Base-by-base conservation (phyloP, 2,113 vertebrate genomes). In the Myotis davidii region DNA sequence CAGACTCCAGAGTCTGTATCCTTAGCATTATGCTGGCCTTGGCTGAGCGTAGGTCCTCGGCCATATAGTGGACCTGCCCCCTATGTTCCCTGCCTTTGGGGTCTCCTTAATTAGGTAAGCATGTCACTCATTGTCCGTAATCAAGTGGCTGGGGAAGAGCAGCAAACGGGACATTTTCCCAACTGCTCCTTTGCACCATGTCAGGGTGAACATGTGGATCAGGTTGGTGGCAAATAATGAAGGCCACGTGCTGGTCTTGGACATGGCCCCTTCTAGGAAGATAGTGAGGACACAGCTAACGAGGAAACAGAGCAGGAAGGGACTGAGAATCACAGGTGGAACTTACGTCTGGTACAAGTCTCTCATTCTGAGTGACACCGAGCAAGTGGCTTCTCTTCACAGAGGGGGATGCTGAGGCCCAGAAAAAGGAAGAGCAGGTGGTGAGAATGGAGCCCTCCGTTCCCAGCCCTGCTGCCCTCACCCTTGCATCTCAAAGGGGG, bases 1-100 rank as follows among this genome's bases (percentile, higher is more conserved):
- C 6, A 5, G 45, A 91, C 21, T 34, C 23, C 34, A 52, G 32
- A 52, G 54, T 34, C 32, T 74, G 5, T 4, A 27, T 9, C 5
- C 27, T 8, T 10, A 79, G 85, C 0, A 0, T 50, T 9, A 17
- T 8, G 83, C 82, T 54, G 39, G 84, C 18, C 29, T 4, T 29
- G 77, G 42, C 78, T 29, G 9, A 8, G 18, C 42, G 7, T 2
- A 16, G 45, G 16, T 32, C 85, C 84, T 67, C 17, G 21, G 69
- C 7, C 18, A 3, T 0, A n/a, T 8, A 14, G 21, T 8, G 5
- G 18, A 10, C 17, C 20, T 17, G 0, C 10, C 52, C 48, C 45
- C 1, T 14, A 8, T 6, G 0, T n/a, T 77, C 20, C 37, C 32
- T 34, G 67, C 34, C 65, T 87, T 54, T 20, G 9, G 48, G 42